Percentiles rank a stretch among this genome's conserved stretches.
These are phyloP conservation scores for Zaprionus nigranus DNA, from an alignment of 1,140 invertebrate genomes.

Conservation along the genomic window DNA sequence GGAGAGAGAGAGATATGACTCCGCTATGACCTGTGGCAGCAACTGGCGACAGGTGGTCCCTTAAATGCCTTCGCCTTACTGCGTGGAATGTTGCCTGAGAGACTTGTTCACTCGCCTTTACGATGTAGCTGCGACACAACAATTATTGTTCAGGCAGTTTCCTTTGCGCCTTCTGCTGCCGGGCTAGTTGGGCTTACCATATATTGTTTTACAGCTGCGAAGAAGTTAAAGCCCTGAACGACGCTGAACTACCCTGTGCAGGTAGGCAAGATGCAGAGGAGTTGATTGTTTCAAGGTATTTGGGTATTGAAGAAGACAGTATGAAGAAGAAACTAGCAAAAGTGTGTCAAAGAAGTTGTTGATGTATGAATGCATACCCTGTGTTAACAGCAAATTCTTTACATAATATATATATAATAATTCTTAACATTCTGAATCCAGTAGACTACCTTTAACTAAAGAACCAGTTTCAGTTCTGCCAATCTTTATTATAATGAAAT, in stretches of 20 bases:
- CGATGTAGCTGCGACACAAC: constrained; percentile 57
- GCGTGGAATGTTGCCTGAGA: constrained; percentile 54
- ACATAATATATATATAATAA: not conserved
- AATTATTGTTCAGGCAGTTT: constrained; percentile 50
- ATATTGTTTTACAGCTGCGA: constrained; percentile 62
- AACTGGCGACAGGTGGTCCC: constrained; percentile 53
- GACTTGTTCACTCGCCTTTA: constrained; percentile 71
- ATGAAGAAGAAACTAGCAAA: not conserved
- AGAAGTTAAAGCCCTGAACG: constrained; percentile 2
- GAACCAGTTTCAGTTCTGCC: not conserved
- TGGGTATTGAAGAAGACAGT: too few species aligned
- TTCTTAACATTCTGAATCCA: not conserved
- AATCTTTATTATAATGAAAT: not conserved
- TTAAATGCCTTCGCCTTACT: constrained; percentile 43
- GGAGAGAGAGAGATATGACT: not conserved
- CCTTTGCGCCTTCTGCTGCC: constrained; percentile 27
- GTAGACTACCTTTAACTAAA: not conserved
- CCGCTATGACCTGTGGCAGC: constrained; percentile 3
- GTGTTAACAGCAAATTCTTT: too few species aligned
- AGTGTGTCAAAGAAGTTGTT: not conserved
- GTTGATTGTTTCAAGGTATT: not conserved
- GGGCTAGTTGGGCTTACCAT: constrained; percentile 23
- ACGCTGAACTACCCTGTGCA: not conserved
- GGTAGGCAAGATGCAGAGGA: not conserved
- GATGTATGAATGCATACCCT: not conserved